Conservation (phyloP, 2,113 vertebrate genomes). For the Puma concolor region DNA sequence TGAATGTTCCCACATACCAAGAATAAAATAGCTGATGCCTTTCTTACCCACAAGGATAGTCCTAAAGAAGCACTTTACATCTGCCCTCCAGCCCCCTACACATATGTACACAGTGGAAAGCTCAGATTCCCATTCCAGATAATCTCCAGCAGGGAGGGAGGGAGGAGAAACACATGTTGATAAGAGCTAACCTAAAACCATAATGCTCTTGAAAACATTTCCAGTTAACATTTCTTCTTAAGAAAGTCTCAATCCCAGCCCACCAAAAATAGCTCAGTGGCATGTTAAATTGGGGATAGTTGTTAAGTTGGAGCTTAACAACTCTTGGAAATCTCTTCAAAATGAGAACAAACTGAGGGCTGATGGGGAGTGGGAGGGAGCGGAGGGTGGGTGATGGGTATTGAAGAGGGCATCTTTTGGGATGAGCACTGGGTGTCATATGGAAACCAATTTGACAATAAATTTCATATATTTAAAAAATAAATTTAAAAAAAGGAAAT, state of each 20-base stretch:
- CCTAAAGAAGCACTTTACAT: background rate
- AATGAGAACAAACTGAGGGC: too few relatives aligned
- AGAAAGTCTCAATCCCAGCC: background rate
- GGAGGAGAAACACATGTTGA: background rate
- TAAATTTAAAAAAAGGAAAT: too few relatives aligned
- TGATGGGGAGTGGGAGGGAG: too few relatives aligned
- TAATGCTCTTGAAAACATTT: background rate
- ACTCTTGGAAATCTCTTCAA: background rate
- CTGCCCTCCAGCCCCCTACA: background rate
- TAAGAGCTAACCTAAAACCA: background rate
- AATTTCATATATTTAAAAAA: too few relatives aligned
- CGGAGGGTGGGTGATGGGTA: too few relatives aligned
- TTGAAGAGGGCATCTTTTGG: too few relatives aligned
- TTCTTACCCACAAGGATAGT: background rate
- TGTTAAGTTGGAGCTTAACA: constrained; percentile 13
- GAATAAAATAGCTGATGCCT: background rate
- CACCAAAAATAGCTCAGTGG: background rate
- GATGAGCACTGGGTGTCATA: too few relatives aligned
- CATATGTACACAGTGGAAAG: background rate
- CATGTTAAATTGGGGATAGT: background rate
- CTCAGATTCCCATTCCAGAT: background rate
- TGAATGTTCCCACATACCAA: background rate
- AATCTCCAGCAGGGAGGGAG: background rate
- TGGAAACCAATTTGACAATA: too few relatives aligned
- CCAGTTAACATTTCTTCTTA: constrained; percentile 40